Conservation (phyloP, 2,797 vertebrate genomes). For the Arnoldichthys spilopterus region DNA sequence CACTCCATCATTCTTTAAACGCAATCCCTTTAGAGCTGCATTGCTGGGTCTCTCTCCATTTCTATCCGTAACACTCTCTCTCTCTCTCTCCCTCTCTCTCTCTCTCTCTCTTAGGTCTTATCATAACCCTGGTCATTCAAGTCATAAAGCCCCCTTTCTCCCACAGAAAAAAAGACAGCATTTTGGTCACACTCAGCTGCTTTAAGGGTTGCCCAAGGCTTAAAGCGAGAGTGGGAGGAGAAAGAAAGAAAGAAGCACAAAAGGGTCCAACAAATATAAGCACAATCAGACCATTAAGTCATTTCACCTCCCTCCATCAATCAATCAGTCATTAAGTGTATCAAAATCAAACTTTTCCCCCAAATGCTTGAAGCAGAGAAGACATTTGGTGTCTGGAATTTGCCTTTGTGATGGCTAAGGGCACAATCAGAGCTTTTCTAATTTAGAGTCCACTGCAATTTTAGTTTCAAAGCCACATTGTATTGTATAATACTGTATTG, state of each 20-base stretch:
- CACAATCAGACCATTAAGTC: too few species aligned
- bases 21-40: constrained; percentile 73
- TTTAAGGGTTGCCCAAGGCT: constrained; percentile 72
- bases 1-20: constrained; percentile 77
- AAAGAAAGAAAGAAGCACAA: not conserved
- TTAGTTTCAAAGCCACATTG: too few species aligned
- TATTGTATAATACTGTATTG: too few species aligned
- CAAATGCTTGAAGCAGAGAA: not conserved
- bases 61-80: not conserved
- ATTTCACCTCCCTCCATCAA: not conserved
- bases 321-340: not conserved
- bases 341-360: too few species aligned
- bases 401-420: too few species aligned
- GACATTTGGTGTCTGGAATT: not conserved
- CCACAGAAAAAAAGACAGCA: constrained; percentile 56
- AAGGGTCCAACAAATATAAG: constrained; percentile 18
- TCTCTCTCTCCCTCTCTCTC: constrained; percentile 40
- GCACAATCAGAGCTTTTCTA: too few species aligned
- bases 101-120: constrained; percentile 68
- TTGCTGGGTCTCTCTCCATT: constrained; percentile 14
- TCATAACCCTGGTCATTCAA: constrained; percentile 73
- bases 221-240: constrained; percentile 37
- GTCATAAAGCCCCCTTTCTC: constrained; percentile 74
- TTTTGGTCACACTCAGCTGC: constrained; percentile 70
- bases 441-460: too few species aligned